Evolutionary conservation across 2,888 invertebrate genomes (phyloP), one percentile per base, ranked within the genome.

Genomic region (Coleophora deauratella): DNA sequence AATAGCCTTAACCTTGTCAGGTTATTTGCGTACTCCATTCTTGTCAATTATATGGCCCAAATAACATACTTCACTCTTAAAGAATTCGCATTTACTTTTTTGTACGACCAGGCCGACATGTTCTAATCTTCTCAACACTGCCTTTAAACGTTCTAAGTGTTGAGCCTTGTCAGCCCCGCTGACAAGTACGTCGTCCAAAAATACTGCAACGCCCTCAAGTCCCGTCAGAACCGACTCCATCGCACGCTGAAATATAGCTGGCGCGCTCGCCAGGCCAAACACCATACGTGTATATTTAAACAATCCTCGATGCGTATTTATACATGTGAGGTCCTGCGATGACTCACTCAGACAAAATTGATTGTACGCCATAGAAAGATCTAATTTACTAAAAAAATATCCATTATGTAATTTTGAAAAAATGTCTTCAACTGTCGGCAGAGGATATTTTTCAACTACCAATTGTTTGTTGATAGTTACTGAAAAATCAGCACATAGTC

Each of bases 101-200:
- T 51, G 47, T 9, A 54, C 35, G n/a, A 44, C 42, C 6, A 54
- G 33, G 1, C 50, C 48, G 2, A 49, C 49, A 15, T 52, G 44
- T 14, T 50, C 38, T 37, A 55, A 37, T 1, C 53, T 30, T 11
- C 37, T 31, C 2, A 55, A 11, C 1, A 54, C 52, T 4, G 33
- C 30, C 7, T 44, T 32, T 30, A 54, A 40, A 10, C 49, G 34
- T 9, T 44, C 27, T n/a, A 45, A 12, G 28, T 50, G 48, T 37
- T 44, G 40, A 2, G 11, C 10, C 31, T 14, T 28, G 31, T 30
- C 31, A 3, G 9, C 6, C 2, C 45, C 44, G n/a, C 46, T 47
- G 3, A 51, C n/a, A 7, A 45, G 32, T 11, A 47, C 37, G 10
- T 48, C 46, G 27, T 49, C 38, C 9, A 37, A 13, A 12, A 37